Evolutionary conservation across 2,797 vertebrate genomes (phyloP).

Genomic region (Manis javanica): DNA sequence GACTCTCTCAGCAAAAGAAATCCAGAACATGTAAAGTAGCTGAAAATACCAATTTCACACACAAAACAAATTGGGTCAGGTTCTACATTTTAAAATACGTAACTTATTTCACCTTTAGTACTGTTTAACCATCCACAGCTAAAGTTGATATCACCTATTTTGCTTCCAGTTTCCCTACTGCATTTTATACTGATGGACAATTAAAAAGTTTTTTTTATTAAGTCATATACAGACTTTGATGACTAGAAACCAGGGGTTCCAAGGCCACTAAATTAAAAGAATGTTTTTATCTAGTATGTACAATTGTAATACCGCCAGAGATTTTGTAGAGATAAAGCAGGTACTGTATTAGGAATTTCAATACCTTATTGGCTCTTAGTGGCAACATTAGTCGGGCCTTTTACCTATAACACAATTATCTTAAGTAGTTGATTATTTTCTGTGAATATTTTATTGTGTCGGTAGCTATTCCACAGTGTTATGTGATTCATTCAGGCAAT

Average conservation of each 20-base stretch:
- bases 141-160: not conserved
- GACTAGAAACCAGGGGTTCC: not conserved
- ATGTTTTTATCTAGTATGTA: not conserved
- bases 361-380: not conserved
- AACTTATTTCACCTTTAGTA: slow-evolving; percentile 8
- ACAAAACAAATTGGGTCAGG: not conserved
- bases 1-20: not conserved
- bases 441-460: not conserved
- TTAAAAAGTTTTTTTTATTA: slow-evolving; percentile 25
- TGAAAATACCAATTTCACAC: slow-evolving; percentile 35
- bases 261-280: slow-evolving; percentile 20
- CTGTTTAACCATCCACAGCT: not conserved
- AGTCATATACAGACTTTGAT: slow-evolving; percentile 2
- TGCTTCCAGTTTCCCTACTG: not conserved
- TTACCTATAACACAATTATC: slow-evolving; percentile 20
- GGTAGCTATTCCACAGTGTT: not conserved
- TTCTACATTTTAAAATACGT: slow-evolving; percentile 35
- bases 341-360: not conserved
- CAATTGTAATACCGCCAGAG: not conserved
- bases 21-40: not conserved
- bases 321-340: not conserved
- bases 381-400: not conserved
- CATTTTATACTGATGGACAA: not conserved
- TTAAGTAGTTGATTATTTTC: slow-evolving; percentile 33
- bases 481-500: not conserved